phyloP scores from a whole-genome alignment of 2,113 vertebrate genomes.

The Aegypius monachus region DNA sequence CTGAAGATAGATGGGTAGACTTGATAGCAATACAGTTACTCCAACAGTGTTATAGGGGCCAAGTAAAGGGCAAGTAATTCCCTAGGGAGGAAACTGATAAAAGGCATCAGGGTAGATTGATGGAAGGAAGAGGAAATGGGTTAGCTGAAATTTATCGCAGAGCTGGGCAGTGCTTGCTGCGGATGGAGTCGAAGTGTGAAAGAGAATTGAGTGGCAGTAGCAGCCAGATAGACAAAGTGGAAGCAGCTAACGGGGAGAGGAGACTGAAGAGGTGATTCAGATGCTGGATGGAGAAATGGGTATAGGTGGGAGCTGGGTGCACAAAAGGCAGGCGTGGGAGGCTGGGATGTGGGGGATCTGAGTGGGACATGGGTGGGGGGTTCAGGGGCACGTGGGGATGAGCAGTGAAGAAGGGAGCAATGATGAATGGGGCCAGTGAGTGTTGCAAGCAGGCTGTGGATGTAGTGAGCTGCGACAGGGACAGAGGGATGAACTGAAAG shows the following conservation, averaged over 20 bases:
- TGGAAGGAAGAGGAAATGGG: slow-evolving; percentile 12
- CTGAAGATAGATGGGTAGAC: slow-evolving; percentile 26
- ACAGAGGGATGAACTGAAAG: not conserved
- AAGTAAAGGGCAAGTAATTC: slow-evolving; percentile 56
- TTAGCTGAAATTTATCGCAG: slow-evolving; percentile 47
- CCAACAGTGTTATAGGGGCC: slow-evolving; percentile 30
- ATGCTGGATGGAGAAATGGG: not conserved
- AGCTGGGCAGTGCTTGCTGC: not conserved
- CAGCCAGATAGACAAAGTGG: not conserved
- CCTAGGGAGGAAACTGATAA: slow-evolving; percentile 26
- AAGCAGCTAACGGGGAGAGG: not conserved
- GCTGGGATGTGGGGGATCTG: not conserved
- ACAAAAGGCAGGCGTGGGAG: not conserved
- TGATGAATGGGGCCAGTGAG: not conserved
- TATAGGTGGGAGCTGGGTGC: not conserved
- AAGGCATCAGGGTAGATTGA: slow-evolving; percentile 22
- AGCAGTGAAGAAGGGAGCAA: not conserved
- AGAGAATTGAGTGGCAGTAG: slow-evolving; percentile 14
- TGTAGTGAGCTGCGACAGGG: not conserved
- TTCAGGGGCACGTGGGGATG: not conserved
- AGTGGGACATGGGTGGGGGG: not conserved
- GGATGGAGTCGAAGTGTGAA: slow-evolving; percentile 30
- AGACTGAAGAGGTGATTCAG: not conserved
- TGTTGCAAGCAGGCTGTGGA: not conserved
- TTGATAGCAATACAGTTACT: slow-evolving; percentile 48